Evolutionary conservation across 2,113 vertebrate genomes (phyloP).

Genomic region (Ivindomyrus marchei): DNA sequence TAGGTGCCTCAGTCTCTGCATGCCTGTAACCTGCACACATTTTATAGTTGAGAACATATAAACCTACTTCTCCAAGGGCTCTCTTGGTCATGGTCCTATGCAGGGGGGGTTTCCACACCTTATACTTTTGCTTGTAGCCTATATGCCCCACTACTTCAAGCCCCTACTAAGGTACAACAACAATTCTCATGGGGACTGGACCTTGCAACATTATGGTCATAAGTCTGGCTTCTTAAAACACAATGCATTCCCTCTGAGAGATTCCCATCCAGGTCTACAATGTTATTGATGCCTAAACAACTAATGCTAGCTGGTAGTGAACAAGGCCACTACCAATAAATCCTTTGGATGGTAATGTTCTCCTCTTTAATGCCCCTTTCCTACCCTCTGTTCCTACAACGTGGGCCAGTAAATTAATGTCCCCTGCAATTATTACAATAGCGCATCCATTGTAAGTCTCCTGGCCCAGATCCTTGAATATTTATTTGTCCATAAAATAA

Average conservation of each 20-base stretch:
- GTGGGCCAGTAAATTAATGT: conserved; percentile 75
- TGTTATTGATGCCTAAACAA: conserved; percentile 74
- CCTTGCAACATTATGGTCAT: neutral
- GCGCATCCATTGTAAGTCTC: conserved; percentile 65
- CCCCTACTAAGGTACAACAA: neutral
- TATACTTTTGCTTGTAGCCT: neutral
- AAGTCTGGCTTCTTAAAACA: neutral
- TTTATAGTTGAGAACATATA: neutral
- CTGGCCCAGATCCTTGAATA: conserved; percentile 63
- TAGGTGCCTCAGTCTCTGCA: neutral
- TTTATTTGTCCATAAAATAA: conserved; percentile 85
- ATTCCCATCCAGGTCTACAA: conserved; percentile 55
- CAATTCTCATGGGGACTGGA: neutral
- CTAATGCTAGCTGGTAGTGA: conserved; percentile 78
- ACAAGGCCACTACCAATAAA: conserved; percentile 76
- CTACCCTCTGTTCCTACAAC: conserved; percentile 64
- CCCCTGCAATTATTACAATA: conserved; percentile 63
- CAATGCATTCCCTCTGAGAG: conserved; percentile 11
- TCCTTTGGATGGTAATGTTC: conserved; percentile 68
- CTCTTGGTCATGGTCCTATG: neutral
- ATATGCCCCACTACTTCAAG: neutral
- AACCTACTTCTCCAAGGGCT: neutral
- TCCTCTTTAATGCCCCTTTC: conserved; percentile 65
- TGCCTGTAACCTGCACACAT: neutral
- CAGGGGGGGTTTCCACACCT: neutral